Base-by-base conservation (phyloP, 2,888 invertebrate genomes). In the Lasioglossum leucozonium region DNA sequence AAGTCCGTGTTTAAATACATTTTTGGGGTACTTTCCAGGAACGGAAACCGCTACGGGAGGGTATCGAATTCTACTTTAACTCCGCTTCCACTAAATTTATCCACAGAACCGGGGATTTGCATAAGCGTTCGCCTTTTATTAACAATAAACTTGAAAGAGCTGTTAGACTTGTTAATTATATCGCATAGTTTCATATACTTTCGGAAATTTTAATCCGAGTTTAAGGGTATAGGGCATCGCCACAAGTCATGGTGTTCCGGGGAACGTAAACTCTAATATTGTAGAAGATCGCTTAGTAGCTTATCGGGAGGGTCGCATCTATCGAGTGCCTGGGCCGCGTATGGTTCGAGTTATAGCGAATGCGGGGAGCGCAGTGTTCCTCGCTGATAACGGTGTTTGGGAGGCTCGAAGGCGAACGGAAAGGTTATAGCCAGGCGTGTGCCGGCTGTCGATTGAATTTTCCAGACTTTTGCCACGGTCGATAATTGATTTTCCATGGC, bases 401-500 rank as follows among this genome's bases (percentile, higher is more conserved):
- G 58, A 73, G 81, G 71, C 74, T 76, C 71, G 71, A 58, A 83
- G 87, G 72, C 72, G 82, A 77, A 78, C 78, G 73, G 72, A 72
- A 81, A 80, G 80, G 71, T 81, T 81, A 72, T 72, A 71, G 72
- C 75, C 79, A 72, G 30, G 77, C 81, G 42, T 74, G 72, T 62
- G 47, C 74, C 55, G 79, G 34, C 72, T 86, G 86, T 80, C 88
- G 86, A 91, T 92, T 91, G 91, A 88, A 92, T 92, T 92, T 92
- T 92, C 92, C 92, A 86, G 85, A 77, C 82, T 85, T 85, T 87
- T 85, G 89, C 87, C 86, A 72, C 88, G 81, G 6, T 83, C 85
- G 88, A 88, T 92, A 92, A 92, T 92, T 91, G 91, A 92, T 91
- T 92, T 81, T 86, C 84, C 82, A 85, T 78, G 76, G 86, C 87